Conservation (phyloP, 2,113 vertebrate species). For the Pelmatolapia mariae region DNA sequence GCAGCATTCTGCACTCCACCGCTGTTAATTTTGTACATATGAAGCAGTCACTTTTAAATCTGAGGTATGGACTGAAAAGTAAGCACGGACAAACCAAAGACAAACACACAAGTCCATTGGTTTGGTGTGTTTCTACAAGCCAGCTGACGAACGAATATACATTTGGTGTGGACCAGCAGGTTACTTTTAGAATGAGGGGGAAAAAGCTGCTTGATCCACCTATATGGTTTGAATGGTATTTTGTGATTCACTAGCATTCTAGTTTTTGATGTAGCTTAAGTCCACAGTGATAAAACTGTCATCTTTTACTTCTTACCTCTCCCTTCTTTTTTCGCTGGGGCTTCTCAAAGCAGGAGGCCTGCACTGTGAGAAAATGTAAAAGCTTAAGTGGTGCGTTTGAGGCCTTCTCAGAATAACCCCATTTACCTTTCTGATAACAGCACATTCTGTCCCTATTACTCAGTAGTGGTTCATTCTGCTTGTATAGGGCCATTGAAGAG, state of each 20-base stretch:
- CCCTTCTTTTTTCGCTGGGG: neutral
- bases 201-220: neutral
- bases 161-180: neutral
- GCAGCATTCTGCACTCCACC: neutral
- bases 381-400: neutral
- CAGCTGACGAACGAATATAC: conserved; percentile 39
- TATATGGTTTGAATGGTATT: neutral
- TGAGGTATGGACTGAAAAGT: conserved; percentile 16
- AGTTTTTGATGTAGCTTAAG: neutral
- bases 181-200: conserved; percentile 17
- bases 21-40: conserved; percentile 35
- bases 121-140: neutral
- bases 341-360: neutral
- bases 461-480: neutral
- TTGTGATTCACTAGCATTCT: neutral
- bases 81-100: conserved; percentile 29
- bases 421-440: conserved; percentile 17
- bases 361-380: conserved; percentile 1
- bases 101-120: conserved; percentile 30
- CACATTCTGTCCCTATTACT: neutral
- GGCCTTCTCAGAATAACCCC: neutral
- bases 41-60: conserved; percentile 21
- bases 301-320: neutral
- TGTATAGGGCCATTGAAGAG: neutral
- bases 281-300: neutral